Percentiles rank a stretch among this genome's conserved stretches.
phyloP scores from a whole-genome alignment of 2,888 invertebrate species.

The Polydrusus tereticollis region DNA sequence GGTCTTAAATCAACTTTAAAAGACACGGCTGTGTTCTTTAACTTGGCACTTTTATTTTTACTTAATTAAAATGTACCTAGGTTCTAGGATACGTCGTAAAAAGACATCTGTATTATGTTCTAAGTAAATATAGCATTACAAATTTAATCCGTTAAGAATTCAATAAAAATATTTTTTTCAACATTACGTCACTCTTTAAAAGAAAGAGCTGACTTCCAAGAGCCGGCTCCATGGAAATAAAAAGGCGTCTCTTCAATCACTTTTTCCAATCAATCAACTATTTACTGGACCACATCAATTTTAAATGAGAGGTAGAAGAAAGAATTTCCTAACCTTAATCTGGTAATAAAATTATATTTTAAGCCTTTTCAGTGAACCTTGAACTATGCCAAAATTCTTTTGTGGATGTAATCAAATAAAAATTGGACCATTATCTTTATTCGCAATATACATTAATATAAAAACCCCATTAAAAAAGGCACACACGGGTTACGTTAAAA shows the following conservation, averaged over 20 bases:
- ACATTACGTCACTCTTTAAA: neutral
- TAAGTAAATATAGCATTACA: too few relatives aligned
- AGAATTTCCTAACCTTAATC: too few relatives aligned
- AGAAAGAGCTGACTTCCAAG: neutral
- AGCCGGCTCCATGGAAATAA: neutral
- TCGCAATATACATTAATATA: neutral
- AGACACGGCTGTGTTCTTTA: neutral
- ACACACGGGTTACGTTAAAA: neutral
- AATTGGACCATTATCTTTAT: neutral
- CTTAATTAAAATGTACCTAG: too few relatives aligned
- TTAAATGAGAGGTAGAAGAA: too few relatives aligned
- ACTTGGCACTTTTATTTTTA: neutral
- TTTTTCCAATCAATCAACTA: neutral
- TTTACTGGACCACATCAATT: neutral
- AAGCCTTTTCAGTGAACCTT: too few relatives aligned
- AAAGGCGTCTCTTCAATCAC: neutral
- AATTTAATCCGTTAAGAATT: neutral
- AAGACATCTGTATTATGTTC: too few relatives aligned
- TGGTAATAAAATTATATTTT: too few relatives aligned
- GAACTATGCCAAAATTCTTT: too few relatives aligned
- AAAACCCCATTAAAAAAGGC: neutral
- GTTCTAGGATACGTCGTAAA: too few relatives aligned
- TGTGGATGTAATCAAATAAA: too few relatives aligned
- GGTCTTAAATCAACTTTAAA: conserved; percentile 15
- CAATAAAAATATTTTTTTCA: neutral